Conservation (phyloP, 2,888 invertebrate genomes). For the Ornithoptera alexandrae region DNA sequence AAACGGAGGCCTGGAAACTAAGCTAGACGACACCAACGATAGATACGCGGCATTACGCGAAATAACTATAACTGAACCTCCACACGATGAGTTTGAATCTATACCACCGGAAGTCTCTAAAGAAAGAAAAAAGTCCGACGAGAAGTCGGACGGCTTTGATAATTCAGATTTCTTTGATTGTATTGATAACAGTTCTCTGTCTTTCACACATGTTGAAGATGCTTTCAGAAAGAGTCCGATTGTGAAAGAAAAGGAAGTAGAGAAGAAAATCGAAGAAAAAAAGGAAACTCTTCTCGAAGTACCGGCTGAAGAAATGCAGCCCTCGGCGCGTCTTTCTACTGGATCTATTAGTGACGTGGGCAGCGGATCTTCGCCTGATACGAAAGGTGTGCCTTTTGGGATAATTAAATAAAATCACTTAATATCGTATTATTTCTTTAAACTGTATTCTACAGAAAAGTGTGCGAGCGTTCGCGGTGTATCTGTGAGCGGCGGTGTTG, state of each 20-base stretch:
- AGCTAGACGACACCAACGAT: slow-evolving; percentile 76
- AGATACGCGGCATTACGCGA: slow-evolving; percentile 91
- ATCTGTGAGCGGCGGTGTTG: slow-evolving; percentile 35
- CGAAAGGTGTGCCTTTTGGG: slow-evolving; percentile 60
- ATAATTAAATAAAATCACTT: neutral
- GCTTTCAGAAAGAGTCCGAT: slow-evolving; percentile 74
- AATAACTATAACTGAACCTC: slow-evolving; percentile 83
- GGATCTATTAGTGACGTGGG: slow-evolving; percentile 82
- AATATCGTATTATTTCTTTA: neutral
- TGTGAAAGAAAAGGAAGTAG: slow-evolving; percentile 63
- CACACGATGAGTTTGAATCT: slow-evolving; percentile 76
- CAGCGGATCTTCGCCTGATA: slow-evolving; percentile 83
- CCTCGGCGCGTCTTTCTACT: slow-evolving; percentile 78
- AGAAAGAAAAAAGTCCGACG: slow-evolving; percentile 74
- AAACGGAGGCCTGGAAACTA: slow-evolving; percentile 63
- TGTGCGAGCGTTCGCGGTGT: slow-evolving; percentile 15
- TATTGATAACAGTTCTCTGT: slow-evolving; percentile 75
- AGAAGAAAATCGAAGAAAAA: slow-evolving; percentile 52
- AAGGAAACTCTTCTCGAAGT: slow-evolving; percentile 50
- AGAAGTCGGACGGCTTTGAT: slow-evolving; percentile 77
- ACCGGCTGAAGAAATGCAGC: slow-evolving; percentile 51
- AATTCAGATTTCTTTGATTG: slow-evolving; percentile 77
- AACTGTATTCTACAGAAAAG: slow-evolving; percentile 4
- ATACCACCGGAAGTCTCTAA: slow-evolving; percentile 71
- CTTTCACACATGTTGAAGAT: slow-evolving; percentile 73